Base-by-base conservation (phyloP, 2,888 invertebrate genomes). In the Cheilosia urbana region DNA sequence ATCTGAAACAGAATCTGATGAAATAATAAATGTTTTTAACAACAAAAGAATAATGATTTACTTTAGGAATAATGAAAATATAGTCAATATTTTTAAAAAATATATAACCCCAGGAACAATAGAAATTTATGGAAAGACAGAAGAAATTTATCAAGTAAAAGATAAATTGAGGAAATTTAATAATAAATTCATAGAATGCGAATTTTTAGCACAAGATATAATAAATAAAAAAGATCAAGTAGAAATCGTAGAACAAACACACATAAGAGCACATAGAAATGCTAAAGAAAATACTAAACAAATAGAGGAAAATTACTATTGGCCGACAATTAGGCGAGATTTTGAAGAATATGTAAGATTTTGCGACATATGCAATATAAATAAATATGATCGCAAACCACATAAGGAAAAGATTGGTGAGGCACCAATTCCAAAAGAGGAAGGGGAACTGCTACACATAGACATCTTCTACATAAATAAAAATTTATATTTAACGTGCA, bases 1-100 rank as follows among this genome's bases (percentile, higher is more conserved):
- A 83, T 73, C 37, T 58, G 40, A 68, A 71, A 9, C 60, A 83
- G 49, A 83, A 47, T n/a, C 76, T 73, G 34, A 37, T 76, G 24
- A 11, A 24, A 30, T 30, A 30, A 30, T 30, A 30, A 30, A 30
- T 30, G 30, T 15, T 24, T 53, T 24, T 15, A 24, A n/a, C 49
- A 11, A 19, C 49, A 49, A 17, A 11, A 49, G 11, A 11, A 17
- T 19, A 49, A 49, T 17, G 11, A 11, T 19, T 11, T 19, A 15
- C 13, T 24, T 21, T 15, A 15, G 24, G 13, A 53, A 21, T 24
- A 24, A 19, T 24, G 24, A 24, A 24, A 24, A 21, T 24, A 24
- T 24, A 53, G 24, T 27, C 15, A 19, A 11, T 49, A 49, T 19
- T 21, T 24, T 15, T 13, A 58, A 37, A 60, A 83, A 17, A 66